Evolutionary conservation across 2,797 vertebrate genomes (phyloP), one percentile per base, ranked within the genome.

Genomic region (Macrochelys suwanniensis): DNA sequence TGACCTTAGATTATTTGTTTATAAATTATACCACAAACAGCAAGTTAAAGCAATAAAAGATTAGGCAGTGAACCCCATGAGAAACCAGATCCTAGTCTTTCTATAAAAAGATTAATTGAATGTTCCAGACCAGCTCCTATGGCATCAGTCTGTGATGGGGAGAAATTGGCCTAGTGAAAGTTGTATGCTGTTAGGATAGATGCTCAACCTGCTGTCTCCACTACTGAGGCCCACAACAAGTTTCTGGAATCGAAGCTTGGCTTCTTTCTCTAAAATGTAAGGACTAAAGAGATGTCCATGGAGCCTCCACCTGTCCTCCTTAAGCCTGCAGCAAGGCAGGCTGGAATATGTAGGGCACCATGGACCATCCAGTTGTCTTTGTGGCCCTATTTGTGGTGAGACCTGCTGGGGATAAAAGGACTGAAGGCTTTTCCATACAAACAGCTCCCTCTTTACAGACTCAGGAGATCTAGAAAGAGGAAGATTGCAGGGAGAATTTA

Each of bases 271-370:
- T 47, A 9, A 45, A 26, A 15, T 10, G 74, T 28, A 45, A 49
- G 26, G 26, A 31, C 25, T 49, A 26, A 77, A 49, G 25, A 31
- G 74, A 77, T 77, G 42, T 28, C 71, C 42, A 47, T 47, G 37
- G 42, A 4, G 21, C 31, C 33, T 50, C 78, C 33, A 47, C 54
- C 53, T 81, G 3, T 28, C 51, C 74, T 15, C 54, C 51, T 61
- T n/a, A 12, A 79, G 17, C 53, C 92, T 0, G 1, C 37, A 79
- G 78, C 53, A 78, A 37, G 85, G 15, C 51, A 2, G n/a, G 50
- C 8, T 9, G 33, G 45, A 80, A 11, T 5, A 25, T 54, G 33
- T 2, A 4, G 17, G 0, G 0, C 33, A 17, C 3, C 19, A 17
- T 45, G 77, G 56, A 42, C 37, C 37, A 42, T 42, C 37, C 59